These are phyloP conservation scores for Monomorium pharaonis DNA, from an alignment of 1,140 invertebrate genomes.

Conservation along the genomic window DNA sequence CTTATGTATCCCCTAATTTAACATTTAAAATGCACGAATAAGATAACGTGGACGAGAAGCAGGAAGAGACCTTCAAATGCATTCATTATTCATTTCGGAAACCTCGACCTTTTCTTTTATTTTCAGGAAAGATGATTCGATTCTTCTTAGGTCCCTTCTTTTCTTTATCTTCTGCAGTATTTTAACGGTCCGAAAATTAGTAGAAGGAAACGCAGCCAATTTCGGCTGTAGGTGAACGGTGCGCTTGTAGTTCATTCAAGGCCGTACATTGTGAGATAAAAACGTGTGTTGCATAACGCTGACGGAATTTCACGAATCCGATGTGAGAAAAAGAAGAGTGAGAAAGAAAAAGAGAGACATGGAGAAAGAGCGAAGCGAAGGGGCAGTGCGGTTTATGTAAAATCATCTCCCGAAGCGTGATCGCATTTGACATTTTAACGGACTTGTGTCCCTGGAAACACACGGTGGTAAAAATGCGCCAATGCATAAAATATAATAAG, in stretches of 20 bases:
- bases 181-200: background rate
- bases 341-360: background rate
- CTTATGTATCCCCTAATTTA: background rate
- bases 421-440: slow-evolving; percentile 50
- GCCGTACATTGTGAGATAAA: slow-evolving; percentile 77
- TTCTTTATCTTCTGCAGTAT: background rate
- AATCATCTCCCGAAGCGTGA: slow-evolving; percentile 33
- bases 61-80: slow-evolving; percentile 23
- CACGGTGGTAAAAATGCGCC: background rate
- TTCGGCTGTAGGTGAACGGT: slow-evolving; percentile 78
- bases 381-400: slow-evolving; percentile 19
- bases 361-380: background rate
- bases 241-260: slow-evolving; percentile 73
- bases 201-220: slow-evolving; percentile 56
- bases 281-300: slow-evolving; percentile 47
- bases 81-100: background rate
- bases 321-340: slow-evolving; percentile 1
- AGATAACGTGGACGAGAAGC: background rate
- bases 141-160: background rate
- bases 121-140: background rate
- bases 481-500: background rate
- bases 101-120: slow-evolving; percentile 24
- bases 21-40: background rate
- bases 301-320: slow-evolving; percentile 46
- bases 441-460: background rate